Conservation (phyloP, 2,888 invertebrate species). For the Meandrusa payeni region DNA sequence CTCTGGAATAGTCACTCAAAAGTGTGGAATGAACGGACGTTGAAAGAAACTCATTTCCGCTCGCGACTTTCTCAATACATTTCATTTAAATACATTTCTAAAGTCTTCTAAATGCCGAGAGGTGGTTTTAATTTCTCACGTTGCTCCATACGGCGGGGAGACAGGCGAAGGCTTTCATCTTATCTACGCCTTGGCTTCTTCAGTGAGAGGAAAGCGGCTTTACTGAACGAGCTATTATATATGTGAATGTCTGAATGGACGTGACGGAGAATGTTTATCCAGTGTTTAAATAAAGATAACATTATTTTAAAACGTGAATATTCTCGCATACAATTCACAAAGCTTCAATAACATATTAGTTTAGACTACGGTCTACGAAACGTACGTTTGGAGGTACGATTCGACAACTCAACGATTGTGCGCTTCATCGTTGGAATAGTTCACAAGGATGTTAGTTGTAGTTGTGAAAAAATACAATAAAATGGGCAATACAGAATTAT, state of each 20-base stretch:
- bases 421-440: too few relatives aligned
- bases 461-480: too few relatives aligned
- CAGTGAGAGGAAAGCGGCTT: slow-evolving; percentile 9
- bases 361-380: too few relatives aligned
- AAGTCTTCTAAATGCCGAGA: slow-evolving; percentile 56
- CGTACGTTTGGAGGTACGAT: too few relatives aligned
- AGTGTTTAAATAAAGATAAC: not conserved
- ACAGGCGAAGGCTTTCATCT: slow-evolving; percentile 61
- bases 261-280: too few relatives aligned
- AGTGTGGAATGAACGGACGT: slow-evolving; percentile 54
- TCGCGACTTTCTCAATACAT: slow-evolving; percentile 73
- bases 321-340: not conserved
- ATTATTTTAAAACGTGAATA: not conserved
- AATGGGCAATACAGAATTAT: too few relatives aligned
- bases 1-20: slow-evolving; percentile 66
- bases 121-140: slow-evolving; percentile 67
- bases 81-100: slow-evolving; percentile 74
- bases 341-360: too few relatives aligned
- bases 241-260: not conserved
- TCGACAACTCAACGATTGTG: too few relatives aligned
- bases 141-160: slow-evolving; percentile 55
- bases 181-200: slow-evolving; percentile 16
- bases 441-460: too few relatives aligned
- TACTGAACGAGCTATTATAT: slow-evolving; percentile 6
- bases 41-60: slow-evolving; percentile 78